Conservation (phyloP, 2,113 vertebrate species). For the Pseudopipra pipra region DNA sequence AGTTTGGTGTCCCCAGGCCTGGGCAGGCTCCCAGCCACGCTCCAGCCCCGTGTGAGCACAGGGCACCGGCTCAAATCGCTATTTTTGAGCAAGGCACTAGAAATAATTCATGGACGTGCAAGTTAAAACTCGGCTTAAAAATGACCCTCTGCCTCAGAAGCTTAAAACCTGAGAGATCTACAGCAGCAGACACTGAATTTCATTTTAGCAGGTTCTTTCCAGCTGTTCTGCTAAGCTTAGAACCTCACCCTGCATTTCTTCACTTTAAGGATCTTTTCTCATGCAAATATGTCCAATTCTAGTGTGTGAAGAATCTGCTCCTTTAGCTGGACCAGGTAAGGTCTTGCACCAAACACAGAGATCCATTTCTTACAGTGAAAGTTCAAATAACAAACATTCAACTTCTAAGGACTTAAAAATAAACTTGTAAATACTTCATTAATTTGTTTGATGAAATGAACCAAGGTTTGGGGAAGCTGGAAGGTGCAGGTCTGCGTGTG, state of each 20-base stretch:
- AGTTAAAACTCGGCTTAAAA: slow-evolving; percentile 31
- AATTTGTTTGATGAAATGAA: neutral
- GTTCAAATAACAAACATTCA: neutral
- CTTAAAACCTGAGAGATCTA: neutral
- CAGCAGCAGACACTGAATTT: neutral
- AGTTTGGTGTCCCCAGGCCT: neutral
- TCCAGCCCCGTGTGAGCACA: neutral
- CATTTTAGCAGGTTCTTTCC: neutral
- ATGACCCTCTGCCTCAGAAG: neutral
- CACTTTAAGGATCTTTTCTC: neutral
- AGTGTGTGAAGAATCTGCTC: neutral
- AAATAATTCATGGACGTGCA: slow-evolving; percentile 31
- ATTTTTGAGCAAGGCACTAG: slow-evolving; percentile 37
- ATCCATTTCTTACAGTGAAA: neutral
- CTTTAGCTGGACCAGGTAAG: neutral
- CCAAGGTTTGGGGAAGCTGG: neutral
- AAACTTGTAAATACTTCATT: neutral
- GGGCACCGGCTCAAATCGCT: neutral
- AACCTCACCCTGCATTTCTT: neutral
- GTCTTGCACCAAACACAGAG: neutral
- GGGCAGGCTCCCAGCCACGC: neutral
- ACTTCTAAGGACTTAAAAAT: neutral
- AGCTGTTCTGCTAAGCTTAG: neutral
- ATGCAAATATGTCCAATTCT: neutral
- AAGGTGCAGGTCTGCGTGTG: neutral